Base-by-base conservation (phyloP, 2,888 invertebrate genomes). In the Acheta domesticus region DNA sequence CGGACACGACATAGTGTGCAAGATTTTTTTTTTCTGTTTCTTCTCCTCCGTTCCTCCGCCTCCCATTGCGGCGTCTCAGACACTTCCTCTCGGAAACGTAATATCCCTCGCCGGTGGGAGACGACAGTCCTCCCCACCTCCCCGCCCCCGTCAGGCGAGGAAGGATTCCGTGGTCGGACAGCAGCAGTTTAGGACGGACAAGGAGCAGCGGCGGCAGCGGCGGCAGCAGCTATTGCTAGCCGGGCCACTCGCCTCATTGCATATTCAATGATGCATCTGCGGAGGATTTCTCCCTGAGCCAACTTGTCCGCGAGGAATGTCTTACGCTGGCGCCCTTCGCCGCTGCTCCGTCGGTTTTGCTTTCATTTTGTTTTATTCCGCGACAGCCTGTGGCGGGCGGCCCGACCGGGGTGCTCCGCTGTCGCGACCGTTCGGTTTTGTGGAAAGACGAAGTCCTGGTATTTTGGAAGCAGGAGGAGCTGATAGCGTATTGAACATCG, bases 241-340 rank as follows among this genome's bases (percentile, higher is more conserved):
- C 20, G 36, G 14, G n/a, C 48, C 48, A 76, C 48, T 80, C 79
- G 77, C 79, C 80, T 81, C 81, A 81, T 81, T 81, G 81, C 81
- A 81, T 81, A 81, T 81, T 81, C 81, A 81, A 79, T 81, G 81
- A 80, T 77, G 80, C 79, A 79, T 80, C 78, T 73, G 79, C 77
- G 50, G 49, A 49, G 79, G 77, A 78, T 79, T 75, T 79, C 79
- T 49, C 49, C 80, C 78, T 79, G 79, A 79, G 78, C 76, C 80
- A 77, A 79, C 80, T 77, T 80, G 82, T 78, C 80, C 80, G 74
- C 79, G 74, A 79, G 80, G 82, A 80, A 48, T 76, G 76, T 76
- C 76, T 76, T 62, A 12, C 62, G 62, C 62, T 5, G 75, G 23
- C n/a, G 48, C 78, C 48, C 19, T 12, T 16, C 48, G 11, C 36